Evolutionary conservation across 2,797 vertebrate genomes (phyloP), one percentile per base, ranked within the genome.

Genomic region (Microchirus variegatus): DNA sequence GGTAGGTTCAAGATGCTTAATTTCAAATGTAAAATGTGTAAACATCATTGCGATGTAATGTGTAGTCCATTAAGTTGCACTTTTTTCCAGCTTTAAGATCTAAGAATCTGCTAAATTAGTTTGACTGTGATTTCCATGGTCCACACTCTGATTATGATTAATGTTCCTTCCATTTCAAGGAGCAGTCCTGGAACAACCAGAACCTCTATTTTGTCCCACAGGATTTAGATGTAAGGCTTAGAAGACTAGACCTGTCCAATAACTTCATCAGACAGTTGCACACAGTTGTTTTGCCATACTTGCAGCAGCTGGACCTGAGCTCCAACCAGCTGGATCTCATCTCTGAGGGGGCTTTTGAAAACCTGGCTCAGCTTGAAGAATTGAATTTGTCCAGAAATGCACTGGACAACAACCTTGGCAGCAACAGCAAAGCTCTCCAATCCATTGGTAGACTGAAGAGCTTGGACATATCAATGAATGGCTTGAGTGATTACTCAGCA

Each of bases 201-300:
- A 87, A 89, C 62, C 92, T 95, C 55, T 59, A 5, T 16, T 81
- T 76, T 31, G 81, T 95, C 71, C 95, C 94, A 7, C 44, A 75
- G 79, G 82, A 81, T 46, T 72, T 95, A 36, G 58, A 90, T 71
- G 55, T 38, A 48, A 89, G 75, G 48, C 79, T 93, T 9, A 84
- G 83, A 83, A 75, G 82, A 56, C 86, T 95, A 0, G 92, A 94
- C 84, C 82, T 95, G 73, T 94, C 94, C 86, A 87, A 93, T 85
- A 96, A 95, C 85, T 80, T 91, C 83, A 93, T 96, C 83, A 90
- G 77, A 83, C 89, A 86, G 78, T 84, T 95, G 69, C 82, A 79
- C 10, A 68, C 78, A 55, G 73, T 89, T 18, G 72, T 67, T 36
- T 81, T 92, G 46, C 84, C 83, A 70, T 84, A 87, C 67, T 90